These are phyloP conservation scores for Umimayanthus kanabou DNA, from an alignment of 92 coral and sea anemone species.

Conservation along the genomic window DNA sequence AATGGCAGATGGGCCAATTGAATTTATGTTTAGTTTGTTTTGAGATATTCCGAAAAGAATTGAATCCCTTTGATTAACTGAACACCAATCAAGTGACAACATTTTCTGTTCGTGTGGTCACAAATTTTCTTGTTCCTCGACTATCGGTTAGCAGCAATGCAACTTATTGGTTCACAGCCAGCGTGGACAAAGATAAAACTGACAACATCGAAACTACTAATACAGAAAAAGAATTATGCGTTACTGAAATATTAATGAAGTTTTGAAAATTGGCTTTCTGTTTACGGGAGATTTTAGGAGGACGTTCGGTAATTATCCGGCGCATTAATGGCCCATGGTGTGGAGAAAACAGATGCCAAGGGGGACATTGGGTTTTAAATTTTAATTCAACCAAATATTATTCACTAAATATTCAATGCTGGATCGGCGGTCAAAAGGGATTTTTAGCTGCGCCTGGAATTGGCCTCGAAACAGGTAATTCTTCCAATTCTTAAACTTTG, in stretches of 20 bases:
- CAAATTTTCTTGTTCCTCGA: slow-evolving; percentile 18
- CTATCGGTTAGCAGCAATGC: slow-evolving; percentile 16
- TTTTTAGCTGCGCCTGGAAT: slow-evolving; percentile 8
- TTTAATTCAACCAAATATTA: slow-evolving; percentile 22
- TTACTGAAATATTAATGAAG: slow-evolving; percentile 35
- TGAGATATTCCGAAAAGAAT: slow-evolving; percentile 27
- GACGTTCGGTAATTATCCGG: slow-evolving; percentile 20
- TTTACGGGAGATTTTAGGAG: slow-evolving; percentile 22
- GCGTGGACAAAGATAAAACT: slow-evolving; percentile 22
- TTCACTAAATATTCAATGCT: slow-evolving; percentile 38
- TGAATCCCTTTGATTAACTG: slow-evolving; percentile 25
- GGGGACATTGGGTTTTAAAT: slow-evolving; percentile 29
- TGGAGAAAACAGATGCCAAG: slow-evolving; percentile 29
- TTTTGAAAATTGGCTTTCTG: slow-evolving; percentile 35
- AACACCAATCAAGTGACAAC: slow-evolving; percentile 17
- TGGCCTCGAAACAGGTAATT: slow-evolving; percentile 8
- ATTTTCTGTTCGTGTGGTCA: slow-evolving; percentile 1
- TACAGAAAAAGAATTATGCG: slow-evolving; percentile 3
- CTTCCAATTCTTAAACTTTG: background rate
- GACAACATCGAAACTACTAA: slow-evolving; percentile 26
- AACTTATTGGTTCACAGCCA: slow-evolving; percentile 25
- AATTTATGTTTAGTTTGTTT: slow-evolving; percentile 10
- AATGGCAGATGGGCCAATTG: slow-evolving; percentile 24
- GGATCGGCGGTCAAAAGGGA: background rate
- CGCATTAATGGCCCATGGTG: slow-evolving; percentile 35